Base-by-base conservation (phyloP, 2,888 invertebrate genomes). In the Mesopsocus fuscifrons region DNA sequence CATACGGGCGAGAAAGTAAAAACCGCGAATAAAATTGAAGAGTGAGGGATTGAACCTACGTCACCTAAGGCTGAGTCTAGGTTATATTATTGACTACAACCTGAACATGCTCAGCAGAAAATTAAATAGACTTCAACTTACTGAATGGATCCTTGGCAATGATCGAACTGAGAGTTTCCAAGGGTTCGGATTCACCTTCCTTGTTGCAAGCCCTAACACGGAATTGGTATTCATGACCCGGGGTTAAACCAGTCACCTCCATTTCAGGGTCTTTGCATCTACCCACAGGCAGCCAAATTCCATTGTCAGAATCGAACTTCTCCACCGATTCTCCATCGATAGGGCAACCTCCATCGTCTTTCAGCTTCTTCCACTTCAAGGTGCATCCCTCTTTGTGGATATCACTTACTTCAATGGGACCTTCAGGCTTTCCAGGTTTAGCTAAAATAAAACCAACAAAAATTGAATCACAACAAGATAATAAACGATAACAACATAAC, bases 121-220 rank as follows among this genome's bases (percentile, higher is more conserved):
- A n/a, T n/a, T n/a, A n/a, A n/a, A n/a, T n/a, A n/a, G n/a, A n/a
- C n/a, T n/a, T n/a, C n/a, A n/a, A n/a, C 61, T 62, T 54, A 82
- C 81, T 88, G 58, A 76, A 98, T 51, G 97, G 97, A 71, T 98
- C 95, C 67, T 97, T 98, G 18, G 97, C 95, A 15, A 82, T 59
- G 47, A 83, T 85, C 2, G 83, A 72, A 53, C 76, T 72, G 43
- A 89, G 87, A n/a, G 89, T 85, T 59, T 88, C 85, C 49, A 95
- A 61, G 5, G 97, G 95, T 54, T 97, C 89, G 1, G 88, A 87
- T 60, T 91, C 89, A 15, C 89, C 89, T 59, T 92, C 94, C 50
- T 94, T 92, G 55, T 94, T 94, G 48, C 92, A 74, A 6, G 94
- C 94, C 58, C 76, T 80, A 11, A 94, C 88, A 50, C 92, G 71